These are phyloP conservation scores for Oostethus manadensis DNA, from an alignment of 2,113 vertebrate genomes.

Conservation along the genomic window DNA sequence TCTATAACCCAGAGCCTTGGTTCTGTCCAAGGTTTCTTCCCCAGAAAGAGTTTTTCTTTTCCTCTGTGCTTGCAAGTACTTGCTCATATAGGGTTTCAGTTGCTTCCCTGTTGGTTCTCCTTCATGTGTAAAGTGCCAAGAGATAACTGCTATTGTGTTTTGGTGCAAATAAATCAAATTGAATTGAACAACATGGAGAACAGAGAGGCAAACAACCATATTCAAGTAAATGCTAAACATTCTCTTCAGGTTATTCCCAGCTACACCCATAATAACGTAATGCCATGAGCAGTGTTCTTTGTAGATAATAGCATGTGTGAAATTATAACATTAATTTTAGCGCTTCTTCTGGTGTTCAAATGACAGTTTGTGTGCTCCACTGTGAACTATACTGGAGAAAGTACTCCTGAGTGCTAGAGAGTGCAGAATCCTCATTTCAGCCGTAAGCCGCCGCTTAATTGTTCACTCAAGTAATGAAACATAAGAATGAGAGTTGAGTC, in stretches of 20 bases:
- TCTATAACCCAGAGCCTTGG: too few species aligned
- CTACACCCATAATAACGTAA: background rate
- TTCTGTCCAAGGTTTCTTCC: too few species aligned
- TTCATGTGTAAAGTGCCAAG: too few species aligned
- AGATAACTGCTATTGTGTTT: too few species aligned
- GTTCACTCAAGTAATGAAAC: slow-evolving; percentile 57
- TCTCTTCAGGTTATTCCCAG: background rate
- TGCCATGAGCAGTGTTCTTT: slow-evolving; percentile 1
- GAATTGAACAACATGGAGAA: too few species aligned
- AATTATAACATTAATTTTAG: slow-evolving; percentile 43
- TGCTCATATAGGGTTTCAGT: too few species aligned
- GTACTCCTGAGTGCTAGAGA: slow-evolving; percentile 39
- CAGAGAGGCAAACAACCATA: too few species aligned
- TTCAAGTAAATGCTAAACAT: background rate
- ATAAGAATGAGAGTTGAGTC: slow-evolving; percentile 39
- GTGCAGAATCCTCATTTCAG: slow-evolving; percentile 51
- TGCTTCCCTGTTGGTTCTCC: too few species aligned
- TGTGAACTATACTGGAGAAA: slow-evolving; percentile 38
- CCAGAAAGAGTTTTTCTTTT: too few species aligned
- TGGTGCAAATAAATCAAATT: too few species aligned
- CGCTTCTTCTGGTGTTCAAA: slow-evolving; percentile 31
- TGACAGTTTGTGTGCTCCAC: slow-evolving; percentile 39
- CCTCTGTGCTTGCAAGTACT: too few species aligned
- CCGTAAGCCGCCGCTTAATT: slow-evolving; percentile 52
- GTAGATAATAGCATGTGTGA: slow-evolving; percentile 37